A percentile compares a stretch with the other conserved stretches of the same genome.
These are phyloP conservation scores for Aphidius ervi DNA, from an alignment of 1,140 invertebrate genomes.

Conservation along the genomic window DNA sequence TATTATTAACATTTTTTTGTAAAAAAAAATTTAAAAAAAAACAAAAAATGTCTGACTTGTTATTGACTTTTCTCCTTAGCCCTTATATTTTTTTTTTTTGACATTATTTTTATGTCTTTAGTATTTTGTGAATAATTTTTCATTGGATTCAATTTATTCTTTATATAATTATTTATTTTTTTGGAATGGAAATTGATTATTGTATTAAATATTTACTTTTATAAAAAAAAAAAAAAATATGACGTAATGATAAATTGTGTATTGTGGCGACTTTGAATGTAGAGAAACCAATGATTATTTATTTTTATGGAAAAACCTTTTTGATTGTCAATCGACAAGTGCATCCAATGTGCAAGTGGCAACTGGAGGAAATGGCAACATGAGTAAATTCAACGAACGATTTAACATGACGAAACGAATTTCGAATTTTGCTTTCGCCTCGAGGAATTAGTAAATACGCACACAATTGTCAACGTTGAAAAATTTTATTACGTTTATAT, in stretches of 20 bases:
- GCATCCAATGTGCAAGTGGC: background rate
- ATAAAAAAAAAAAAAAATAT: too few species aligned
- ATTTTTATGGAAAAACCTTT: constrained; percentile 10
- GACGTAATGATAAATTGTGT: too few species aligned
- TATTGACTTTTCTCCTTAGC: too few species aligned
- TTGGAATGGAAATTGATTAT: too few species aligned
- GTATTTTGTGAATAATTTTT: background rate
- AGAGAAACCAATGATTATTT: background rate
- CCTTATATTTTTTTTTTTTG: too few species aligned
- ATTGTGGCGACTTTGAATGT: background rate
- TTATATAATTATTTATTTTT: too few species aligned
- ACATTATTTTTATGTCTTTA: too few species aligned
- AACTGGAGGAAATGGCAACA: constrained; percentile 5
- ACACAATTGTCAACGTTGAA: constrained; percentile 19
- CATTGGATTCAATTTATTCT: too few species aligned
- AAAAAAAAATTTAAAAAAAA: constrained; percentile 6
- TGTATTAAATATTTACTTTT: too few species aligned
- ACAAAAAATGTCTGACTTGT: too few species aligned
- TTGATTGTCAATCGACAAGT: background rate
- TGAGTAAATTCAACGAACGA: constrained; percentile 20
- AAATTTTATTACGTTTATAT: too few species aligned
- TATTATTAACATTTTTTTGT: constrained; percentile 40
- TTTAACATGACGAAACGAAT: constrained; percentile 28
- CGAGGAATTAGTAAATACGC: constrained; percentile 32
- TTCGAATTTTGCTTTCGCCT: constrained; percentile 24